Evolutionary conservation across 2,797 vertebrate species (phyloP).

Genomic region (Botia almorhae): DNA sequence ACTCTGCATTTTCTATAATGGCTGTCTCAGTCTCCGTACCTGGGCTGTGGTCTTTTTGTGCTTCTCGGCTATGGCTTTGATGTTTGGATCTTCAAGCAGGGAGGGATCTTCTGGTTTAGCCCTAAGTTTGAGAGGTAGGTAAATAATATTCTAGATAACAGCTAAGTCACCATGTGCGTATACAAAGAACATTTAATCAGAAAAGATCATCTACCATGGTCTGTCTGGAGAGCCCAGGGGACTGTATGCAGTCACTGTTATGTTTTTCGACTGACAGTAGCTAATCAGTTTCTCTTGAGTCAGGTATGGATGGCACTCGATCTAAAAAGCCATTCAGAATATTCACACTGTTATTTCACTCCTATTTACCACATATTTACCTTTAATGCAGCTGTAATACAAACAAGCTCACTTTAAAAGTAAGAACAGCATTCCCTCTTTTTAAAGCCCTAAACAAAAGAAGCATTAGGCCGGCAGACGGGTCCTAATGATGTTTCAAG

Average conservation of each 20-base stretch:
- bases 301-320: constrained; percentile 88
- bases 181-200: no score
- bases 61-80: constrained; percentile 77
- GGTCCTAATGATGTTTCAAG: not conserved
- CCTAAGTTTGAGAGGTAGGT: constrained; percentile 66
- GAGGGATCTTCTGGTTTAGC: constrained; percentile 84
- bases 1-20: not conserved
- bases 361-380: no score
- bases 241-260: constrained; percentile 86
- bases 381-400: no score
- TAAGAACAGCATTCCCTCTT: not conserved
- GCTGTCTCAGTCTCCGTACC: constrained; percentile 62
- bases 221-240: constrained; percentile 86
- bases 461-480: not conserved
- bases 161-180: not conserved
- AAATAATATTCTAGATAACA: not conserved
- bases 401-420: not conserved
- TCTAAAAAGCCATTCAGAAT: constrained; percentile 66
- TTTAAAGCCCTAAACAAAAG: not conserved
- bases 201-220: constrained; percentile 36
- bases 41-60: constrained; percentile 82
- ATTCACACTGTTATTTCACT: not conserved
- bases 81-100: constrained; percentile 79
- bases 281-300: constrained; percentile 84
- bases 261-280: constrained; percentile 83